Conservation (phyloP, 92 coral and sea anemone genomes). For the Isaurus tuberculatus region DNA sequence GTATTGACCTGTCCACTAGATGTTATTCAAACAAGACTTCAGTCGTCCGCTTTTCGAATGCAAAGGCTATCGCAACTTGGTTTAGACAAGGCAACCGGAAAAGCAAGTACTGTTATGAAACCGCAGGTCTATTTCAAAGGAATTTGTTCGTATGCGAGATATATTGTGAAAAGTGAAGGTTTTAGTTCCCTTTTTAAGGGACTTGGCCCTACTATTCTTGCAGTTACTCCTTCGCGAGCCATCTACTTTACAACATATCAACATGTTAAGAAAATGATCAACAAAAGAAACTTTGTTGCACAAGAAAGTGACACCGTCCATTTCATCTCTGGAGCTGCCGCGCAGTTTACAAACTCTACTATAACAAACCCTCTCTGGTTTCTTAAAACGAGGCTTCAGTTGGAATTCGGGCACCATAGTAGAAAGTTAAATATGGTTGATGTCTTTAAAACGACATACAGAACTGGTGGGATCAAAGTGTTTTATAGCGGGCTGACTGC, state of each 20-base stretch:
- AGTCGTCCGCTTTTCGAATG: constrained; percentile 60
- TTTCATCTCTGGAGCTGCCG: constrained; percentile 43
- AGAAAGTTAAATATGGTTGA: constrained; percentile 21
- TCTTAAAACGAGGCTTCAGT: constrained; percentile 58
- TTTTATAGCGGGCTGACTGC: constrained; percentile 58
- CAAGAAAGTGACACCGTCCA: constrained; percentile 39
- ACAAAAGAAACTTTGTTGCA: not conserved
- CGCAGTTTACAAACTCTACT: constrained; percentile 52
- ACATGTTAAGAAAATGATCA: constrained; percentile 36
- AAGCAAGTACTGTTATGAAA: constrained; percentile 1
- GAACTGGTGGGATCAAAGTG: constrained; percentile 40
- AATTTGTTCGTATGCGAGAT: constrained; percentile 50
- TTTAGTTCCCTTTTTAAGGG: constrained; percentile 53
- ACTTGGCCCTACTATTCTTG: constrained; percentile 53
- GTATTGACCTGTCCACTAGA: constrained; percentile 55
- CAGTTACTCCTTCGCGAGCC: constrained; percentile 58
- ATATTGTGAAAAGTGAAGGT: constrained; percentile 57
- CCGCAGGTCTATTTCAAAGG: constrained; percentile 45
- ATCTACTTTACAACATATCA: constrained; percentile 58
- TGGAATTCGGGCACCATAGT: constrained; percentile 33
- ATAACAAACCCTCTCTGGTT: constrained; percentile 65
- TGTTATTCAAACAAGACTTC: constrained; percentile 61
- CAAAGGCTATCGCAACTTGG: constrained; percentile 45
- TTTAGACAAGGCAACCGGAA: constrained; percentile 41
- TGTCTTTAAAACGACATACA: constrained; percentile 17